Conservation (phyloP, 2,113 vertebrate genomes). For the Herpetotheres cachinnans region DNA sequence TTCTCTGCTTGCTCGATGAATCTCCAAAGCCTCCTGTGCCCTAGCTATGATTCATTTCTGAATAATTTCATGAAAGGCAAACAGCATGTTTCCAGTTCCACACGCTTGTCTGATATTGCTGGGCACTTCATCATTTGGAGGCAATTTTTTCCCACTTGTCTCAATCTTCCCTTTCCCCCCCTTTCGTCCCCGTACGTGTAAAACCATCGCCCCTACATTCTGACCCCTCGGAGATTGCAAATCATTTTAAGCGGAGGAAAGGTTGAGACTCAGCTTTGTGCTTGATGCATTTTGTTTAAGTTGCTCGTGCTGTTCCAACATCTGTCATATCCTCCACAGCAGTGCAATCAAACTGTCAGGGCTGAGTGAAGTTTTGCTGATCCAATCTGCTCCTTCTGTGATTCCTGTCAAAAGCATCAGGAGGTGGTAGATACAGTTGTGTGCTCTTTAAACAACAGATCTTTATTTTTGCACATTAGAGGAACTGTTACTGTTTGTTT, state of each 20-base stretch:
- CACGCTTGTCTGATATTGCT: background rate
- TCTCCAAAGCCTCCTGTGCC: background rate
- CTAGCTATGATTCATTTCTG: slow-evolving; percentile 26
- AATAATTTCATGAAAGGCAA: slow-evolving; percentile 38
- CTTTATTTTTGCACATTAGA: slow-evolving; percentile 20
- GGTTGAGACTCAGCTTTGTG: background rate
- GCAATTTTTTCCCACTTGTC: background rate
- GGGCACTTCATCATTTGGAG: slow-evolving; percentile 25
- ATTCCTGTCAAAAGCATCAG: slow-evolving; percentile 44
- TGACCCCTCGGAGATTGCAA: background rate
- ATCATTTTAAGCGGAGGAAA: background rate
- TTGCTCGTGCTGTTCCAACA: slow-evolving; percentile 31
- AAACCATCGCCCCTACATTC: background rate
- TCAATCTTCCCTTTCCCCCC: background rate
- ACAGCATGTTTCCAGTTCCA: background rate
- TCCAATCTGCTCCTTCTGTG: slow-evolving; percentile 38
- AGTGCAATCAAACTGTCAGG: slow-evolving; percentile 56
- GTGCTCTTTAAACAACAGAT: slow-evolving; percentile 42
- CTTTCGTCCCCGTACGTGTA: background rate
- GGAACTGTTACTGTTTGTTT: slow-evolving; percentile 13
- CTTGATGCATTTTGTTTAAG: slow-evolving; percentile 24
- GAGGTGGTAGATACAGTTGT: slow-evolving; percentile 51
- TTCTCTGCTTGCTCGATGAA: background rate
- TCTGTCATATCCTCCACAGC: slow-evolving; percentile 54
- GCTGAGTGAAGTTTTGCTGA: slow-evolving; percentile 55